phyloP scores from a whole-genome alignment of 2,888 invertebrate genomes.

The Drosophila melanosoma region DNA sequence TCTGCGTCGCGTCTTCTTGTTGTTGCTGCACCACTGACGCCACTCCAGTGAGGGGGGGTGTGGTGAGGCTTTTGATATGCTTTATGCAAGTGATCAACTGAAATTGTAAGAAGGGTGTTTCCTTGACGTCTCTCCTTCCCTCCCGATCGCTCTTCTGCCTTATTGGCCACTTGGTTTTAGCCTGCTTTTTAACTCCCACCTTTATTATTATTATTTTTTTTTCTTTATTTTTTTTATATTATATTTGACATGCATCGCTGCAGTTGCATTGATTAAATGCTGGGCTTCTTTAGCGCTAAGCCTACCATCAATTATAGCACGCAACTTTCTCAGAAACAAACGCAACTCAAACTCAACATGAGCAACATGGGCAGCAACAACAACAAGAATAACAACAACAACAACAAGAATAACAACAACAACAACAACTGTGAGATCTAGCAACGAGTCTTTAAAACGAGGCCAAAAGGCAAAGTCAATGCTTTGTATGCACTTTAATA shows the following conservation, averaged over 20 bases:
- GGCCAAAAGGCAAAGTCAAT: constrained; percentile 8
- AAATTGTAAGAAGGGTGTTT: constrained; percentile 21
- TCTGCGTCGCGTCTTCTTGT: constrained; percentile 18
- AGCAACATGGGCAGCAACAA: neutral
- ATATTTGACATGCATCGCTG: constrained; percentile 40
- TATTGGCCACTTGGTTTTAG: constrained; percentile 11
- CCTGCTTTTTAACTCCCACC: constrained; percentile 36
- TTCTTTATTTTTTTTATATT: too few species aligned
- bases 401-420: neutral
- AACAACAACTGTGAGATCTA: neutral
- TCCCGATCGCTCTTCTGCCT: neutral
- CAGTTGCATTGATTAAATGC: constrained; percentile 18
- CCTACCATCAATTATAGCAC: constrained; percentile 58
- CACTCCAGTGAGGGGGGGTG: constrained; percentile 31
- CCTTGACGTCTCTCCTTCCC: neutral
- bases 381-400: neutral
- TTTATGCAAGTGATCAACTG: constrained; percentile 44
- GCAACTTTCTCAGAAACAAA: constrained; percentile 72
- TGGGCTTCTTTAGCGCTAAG: constrained; percentile 7
- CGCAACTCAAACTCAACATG: constrained; percentile 24
- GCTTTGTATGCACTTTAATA: neutral
- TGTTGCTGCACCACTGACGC: constrained; percentile 60
- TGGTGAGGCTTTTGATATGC: constrained; percentile 43
- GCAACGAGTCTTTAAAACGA: neutral
- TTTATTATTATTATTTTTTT: neutral